A percentile compares a stretch with the other conserved stretches of the same genome.
Evolutionary conservation across 2,797 vertebrate species (phyloP).

Genomic region (Furcifer pardalis): DNA sequence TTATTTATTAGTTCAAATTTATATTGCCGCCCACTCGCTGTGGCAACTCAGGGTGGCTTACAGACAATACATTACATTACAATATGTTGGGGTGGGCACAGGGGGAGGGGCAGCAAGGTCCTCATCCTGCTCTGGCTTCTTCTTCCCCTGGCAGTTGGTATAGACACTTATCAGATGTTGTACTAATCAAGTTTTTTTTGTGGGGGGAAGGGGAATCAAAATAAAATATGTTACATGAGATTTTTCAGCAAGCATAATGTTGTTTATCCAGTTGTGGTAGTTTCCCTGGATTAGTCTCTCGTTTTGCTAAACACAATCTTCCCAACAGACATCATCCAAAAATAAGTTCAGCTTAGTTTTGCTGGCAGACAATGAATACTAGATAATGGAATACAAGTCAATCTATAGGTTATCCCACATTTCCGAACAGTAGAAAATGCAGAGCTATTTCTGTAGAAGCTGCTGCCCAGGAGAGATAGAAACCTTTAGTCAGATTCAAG

Average conservation of each 20-base stretch:
- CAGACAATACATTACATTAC: too few species aligned
- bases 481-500: conserved; percentile 64
- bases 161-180: not conserved
- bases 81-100: too few species aligned
- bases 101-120: too few species aligned
- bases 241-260: not conserved
- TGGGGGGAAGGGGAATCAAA: not conserved
- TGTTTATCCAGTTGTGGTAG: not conserved
- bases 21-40: too few species aligned
- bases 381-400: not conserved
- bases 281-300: not conserved
- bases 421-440: conserved; percentile 26
- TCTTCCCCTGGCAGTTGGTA: too few species aligned
- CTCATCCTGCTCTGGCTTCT: too few species aligned
- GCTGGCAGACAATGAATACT: conserved; percentile 1
- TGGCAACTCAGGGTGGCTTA: too few species aligned
- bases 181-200: too few species aligned
- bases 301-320: not conserved
- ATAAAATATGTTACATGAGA: not conserved
- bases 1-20: too few species aligned
- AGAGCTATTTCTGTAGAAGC: conserved; percentile 7
- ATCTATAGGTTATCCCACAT: not conserved
- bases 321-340: not conserved
- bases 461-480: conserved; percentile 27
- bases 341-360: conserved; percentile 4